A percentile compares a stretch with the other conserved stretches of the same genome.
These are phyloP conservation scores for Tringa solitaria DNA, from an alignment of 2,113 vertebrate genomes.

Conservation along the genomic window DNA sequence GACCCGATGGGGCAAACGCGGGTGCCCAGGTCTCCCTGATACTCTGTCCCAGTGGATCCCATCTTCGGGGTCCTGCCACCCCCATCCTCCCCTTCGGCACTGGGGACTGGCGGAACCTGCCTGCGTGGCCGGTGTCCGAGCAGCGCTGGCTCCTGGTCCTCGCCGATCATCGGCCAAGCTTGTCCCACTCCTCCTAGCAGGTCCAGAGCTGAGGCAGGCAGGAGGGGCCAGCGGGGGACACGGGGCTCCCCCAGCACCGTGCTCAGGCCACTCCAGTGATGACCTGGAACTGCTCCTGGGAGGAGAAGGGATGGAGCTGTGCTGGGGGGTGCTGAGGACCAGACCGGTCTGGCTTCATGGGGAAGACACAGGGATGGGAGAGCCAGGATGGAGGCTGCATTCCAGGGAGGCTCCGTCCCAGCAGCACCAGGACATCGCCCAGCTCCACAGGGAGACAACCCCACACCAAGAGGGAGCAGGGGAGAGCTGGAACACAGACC, in stretches of 20 bases:
- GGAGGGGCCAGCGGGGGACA: accelerated
- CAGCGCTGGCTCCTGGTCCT: accelerated
- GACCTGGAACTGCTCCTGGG: background rate
- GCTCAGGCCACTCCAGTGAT: background rate
- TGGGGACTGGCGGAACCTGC: background rate
- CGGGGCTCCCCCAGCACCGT: background rate
- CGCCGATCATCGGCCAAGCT: background rate
- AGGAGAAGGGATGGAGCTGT: accelerated
- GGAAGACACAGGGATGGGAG: background rate
- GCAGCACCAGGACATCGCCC: accelerated
- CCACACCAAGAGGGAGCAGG: accelerated
- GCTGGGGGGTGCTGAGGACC: background rate
- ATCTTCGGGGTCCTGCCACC: background rate
- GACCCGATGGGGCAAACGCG: accelerated
- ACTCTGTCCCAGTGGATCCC: background rate
- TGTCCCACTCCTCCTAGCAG: accelerated
- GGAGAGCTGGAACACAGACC: accelerated
- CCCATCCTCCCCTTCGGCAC: accelerated
- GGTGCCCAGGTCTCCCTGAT: background rate
- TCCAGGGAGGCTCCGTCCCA: background rate
- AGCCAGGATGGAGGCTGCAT: background rate
- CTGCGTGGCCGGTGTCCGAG: accelerated
- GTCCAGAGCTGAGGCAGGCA: background rate
- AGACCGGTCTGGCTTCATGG: background rate
- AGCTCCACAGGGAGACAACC: background rate